Percentiles rank a stretch among this genome's conserved stretches.
Conservation (phyloP, 53 echinoderm and acorn worm species). For the Echinometra lucunter region DNA sequence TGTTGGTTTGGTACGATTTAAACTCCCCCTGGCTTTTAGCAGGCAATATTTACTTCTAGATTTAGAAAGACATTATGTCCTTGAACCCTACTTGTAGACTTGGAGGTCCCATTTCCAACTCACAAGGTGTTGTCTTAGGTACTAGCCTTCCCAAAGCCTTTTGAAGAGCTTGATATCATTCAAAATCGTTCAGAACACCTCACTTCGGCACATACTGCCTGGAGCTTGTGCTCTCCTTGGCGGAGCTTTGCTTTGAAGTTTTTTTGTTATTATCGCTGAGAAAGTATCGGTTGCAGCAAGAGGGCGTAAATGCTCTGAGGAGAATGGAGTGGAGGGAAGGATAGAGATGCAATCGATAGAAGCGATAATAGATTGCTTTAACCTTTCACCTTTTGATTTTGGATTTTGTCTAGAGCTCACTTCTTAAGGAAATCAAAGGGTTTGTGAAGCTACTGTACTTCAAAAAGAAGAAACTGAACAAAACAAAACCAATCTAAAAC, state of each 20-base stretch:
- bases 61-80: background rate
- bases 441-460: too few species aligned
- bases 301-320: background rate
- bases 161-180: background rate
- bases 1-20: too few species aligned
- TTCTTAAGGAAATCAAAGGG: too few species aligned
- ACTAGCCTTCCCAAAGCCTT: background rate
- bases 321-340: background rate
- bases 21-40: too few species aligned
- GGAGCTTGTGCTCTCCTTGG: background rate
- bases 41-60: background rate
- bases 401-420: background rate
- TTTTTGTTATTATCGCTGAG: background rate
- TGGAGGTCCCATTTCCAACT: too few species aligned
- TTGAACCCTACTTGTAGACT: background rate
- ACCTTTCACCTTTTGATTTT: constrained; percentile 1
- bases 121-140: background rate
- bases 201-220: background rate
- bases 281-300: background rate
- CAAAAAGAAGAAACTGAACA: too few species aligned
- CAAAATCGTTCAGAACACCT: background rate
- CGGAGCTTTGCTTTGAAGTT: constrained; percentile 38
- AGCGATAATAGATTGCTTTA: background rate
- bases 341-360: background rate
- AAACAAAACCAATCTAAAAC: too few species aligned